Percentiles rank a stretch among this genome's conserved stretches.
Evolutionary conservation across 64 coral and sea anemone genomes (phyloP).

Genomic region (Pocillopora damicornis): DNA sequence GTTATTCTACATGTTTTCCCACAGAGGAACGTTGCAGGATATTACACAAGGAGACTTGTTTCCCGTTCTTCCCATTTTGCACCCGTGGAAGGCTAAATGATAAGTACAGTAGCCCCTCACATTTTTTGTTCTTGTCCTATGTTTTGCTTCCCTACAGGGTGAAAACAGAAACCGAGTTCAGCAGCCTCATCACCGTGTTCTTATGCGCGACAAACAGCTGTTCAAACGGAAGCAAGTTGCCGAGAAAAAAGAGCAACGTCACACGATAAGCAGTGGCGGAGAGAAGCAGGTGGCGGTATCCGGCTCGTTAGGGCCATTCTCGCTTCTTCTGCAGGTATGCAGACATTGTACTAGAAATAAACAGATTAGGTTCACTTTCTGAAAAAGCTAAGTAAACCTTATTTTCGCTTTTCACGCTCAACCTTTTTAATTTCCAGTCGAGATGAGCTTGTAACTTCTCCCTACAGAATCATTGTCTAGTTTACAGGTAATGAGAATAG

Average conservation of each 20-base stretch:
- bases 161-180: neutral
- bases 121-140: too few relatives aligned
- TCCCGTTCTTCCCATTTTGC: too few relatives aligned
- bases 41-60: too few relatives aligned
- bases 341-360: neutral
- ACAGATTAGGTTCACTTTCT: neutral
- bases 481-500: too few relatives aligned
- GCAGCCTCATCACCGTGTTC: conserved; percentile 48
- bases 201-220: conserved; percentile 58
- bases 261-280: neutral
- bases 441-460: too few relatives aligned
- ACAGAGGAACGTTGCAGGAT: too few relatives aligned
- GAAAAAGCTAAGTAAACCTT: neutral
- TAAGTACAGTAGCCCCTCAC: too few relatives aligned
- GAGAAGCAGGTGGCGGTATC: conserved; percentile 19
- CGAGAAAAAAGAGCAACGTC: conserved; percentile 11
- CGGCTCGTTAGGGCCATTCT: conserved; percentile 65
- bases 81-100: too few relatives aligned
- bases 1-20: too few relatives aligned
- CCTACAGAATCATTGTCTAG: too few relatives aligned
- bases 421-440: too few relatives aligned
- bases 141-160: neutral
- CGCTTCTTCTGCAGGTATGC: conserved; percentile 75
- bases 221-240: conserved; percentile 17
- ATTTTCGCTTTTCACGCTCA: too few relatives aligned